phyloP scores from a whole-genome alignment of 2,888 invertebrate species.

The Lordiphosa andalusiaca region DNA sequence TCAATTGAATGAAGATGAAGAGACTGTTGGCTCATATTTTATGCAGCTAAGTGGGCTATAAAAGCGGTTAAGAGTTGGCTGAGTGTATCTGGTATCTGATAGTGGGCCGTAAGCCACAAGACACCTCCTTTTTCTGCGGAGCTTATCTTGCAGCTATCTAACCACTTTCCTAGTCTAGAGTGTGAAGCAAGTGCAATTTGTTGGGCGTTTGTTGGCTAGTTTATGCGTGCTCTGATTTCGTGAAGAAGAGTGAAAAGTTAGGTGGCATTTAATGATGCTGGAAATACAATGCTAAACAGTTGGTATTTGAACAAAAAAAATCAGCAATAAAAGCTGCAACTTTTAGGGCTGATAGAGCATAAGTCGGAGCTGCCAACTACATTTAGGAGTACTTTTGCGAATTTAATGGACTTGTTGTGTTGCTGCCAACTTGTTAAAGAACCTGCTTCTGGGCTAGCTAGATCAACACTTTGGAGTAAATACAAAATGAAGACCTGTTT shows the following conservation, averaged over 20 bases:
- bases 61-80: conserved; percentile 19
- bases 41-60: conserved; percentile 38
- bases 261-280: too few relatives aligned
- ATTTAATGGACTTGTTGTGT: too few relatives aligned
- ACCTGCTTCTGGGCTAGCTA: too few relatives aligned
- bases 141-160: conserved; percentile 47
- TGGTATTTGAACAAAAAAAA: too few relatives aligned
- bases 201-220: conserved; percentile 19
- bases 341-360: too few relatives aligned
- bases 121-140: conserved; percentile 8
- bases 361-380: too few relatives aligned
- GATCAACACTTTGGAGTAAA: too few relatives aligned
- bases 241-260: conserved; percentile 25
- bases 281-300: not conserved
- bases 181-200: conserved; percentile 22
- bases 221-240: conserved; percentile 45
- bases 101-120: conserved; percentile 25
- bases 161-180: conserved; percentile 45
- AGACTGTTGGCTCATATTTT: conserved; percentile 31
- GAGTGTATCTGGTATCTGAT: conserved; percentile 27
- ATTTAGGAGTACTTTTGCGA: too few relatives aligned
- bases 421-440: too few relatives aligned
- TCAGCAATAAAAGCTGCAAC: too few relatives aligned
- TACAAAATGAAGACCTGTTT: too few relatives aligned
- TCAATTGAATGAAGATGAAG: conserved; percentile 23